Evolutionary conservation across 2,888 invertebrate genomes (phyloP).

Genomic region (Calameuta filiformis): DNA sequence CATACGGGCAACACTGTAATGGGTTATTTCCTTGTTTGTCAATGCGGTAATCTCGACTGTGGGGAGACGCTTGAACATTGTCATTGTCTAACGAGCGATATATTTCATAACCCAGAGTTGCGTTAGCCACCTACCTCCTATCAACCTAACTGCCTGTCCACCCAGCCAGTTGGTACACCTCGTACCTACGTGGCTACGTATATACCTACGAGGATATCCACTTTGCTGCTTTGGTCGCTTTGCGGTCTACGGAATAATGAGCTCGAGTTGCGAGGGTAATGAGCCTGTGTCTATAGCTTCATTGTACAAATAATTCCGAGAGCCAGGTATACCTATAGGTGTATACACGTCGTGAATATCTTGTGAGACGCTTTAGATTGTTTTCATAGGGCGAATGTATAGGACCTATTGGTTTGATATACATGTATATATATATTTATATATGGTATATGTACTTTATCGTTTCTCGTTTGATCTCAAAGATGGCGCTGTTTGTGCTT

Average conservation of each 20-base stretch:
- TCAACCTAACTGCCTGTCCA: slow-evolving; percentile 37
- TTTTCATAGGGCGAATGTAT: not conserved
- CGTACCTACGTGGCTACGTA: slow-evolving; percentile 21
- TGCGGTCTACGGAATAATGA: slow-evolving; percentile 60
- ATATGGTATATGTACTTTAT: not conserved
- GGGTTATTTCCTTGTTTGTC: slow-evolving; percentile 48
- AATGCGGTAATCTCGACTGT: slow-evolving; percentile 32
- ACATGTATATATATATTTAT: too few species aligned
- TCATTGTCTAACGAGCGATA: slow-evolving; percentile 40
- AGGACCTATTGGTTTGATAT: not conserved
- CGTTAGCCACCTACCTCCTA: slow-evolving; percentile 29
- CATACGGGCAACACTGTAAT: slow-evolving; percentile 24
- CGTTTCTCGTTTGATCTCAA: not conserved
- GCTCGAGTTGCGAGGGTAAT: slow-evolving; percentile 57
- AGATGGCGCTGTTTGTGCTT: not conserved
- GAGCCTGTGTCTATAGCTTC: slow-evolving; percentile 39
- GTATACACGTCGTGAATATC: not conserved
- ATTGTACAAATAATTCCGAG: not conserved
- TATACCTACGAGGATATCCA: slow-evolving; percentile 19
- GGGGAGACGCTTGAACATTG: slow-evolving; percentile 30
- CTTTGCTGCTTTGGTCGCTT: slow-evolving; percentile 48
- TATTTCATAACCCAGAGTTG: slow-evolving; percentile 40
- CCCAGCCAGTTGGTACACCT: slow-evolving; percentile 25
- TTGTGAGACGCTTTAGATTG: not conserved
- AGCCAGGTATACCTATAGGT: not conserved